phyloP scores from a whole-genome alignment of 2,888 invertebrate species.

The Pollenia griseotomentosa region DNA sequence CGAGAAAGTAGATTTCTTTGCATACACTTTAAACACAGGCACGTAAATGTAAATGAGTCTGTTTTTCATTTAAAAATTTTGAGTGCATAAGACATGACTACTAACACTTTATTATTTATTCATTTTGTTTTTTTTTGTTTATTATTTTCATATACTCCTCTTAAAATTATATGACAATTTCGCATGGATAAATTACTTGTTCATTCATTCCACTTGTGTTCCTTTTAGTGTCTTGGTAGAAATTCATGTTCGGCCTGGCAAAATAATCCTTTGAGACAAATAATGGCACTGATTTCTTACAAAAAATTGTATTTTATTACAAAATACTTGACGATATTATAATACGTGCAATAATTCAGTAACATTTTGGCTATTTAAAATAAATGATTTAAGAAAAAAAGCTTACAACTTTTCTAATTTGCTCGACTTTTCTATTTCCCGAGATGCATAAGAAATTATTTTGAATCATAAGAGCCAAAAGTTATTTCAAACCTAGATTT shows the following conservation, averaged over 20 bases:
- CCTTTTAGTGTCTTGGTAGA: background rate
- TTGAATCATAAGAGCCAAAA: too few relatives aligned
- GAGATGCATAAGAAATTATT: too few relatives aligned
- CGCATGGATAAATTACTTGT: background rate
- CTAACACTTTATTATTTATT: background rate
- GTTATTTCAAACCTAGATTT: too few relatives aligned
- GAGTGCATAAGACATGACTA: background rate
- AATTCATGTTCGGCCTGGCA: slow-evolving; percentile 16
- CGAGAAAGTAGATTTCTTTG: too few relatives aligned
- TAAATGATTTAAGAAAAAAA: too few relatives aligned
- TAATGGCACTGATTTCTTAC: slow-evolving; percentile 56
- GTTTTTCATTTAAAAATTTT: too few relatives aligned
- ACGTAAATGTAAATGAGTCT: too few relatives aligned
- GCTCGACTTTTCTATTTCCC: too few relatives aligned
- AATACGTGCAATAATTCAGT: background rate
- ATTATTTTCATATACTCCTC: background rate
- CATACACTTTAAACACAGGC: too few relatives aligned
- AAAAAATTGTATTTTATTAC: slow-evolving; percentile 19
- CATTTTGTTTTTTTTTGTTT: background rate
- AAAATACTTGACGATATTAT: background rate
- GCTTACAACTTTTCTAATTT: too few relatives aligned
- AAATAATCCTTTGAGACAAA: slow-evolving; percentile 63
- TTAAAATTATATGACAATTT: slow-evolving; percentile 3
- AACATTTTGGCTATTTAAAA: too few relatives aligned
- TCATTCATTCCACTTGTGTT: slow-evolving; percentile 45